Conservation (phyloP, 2,113 vertebrate genomes). For the Progne subis region DNA sequence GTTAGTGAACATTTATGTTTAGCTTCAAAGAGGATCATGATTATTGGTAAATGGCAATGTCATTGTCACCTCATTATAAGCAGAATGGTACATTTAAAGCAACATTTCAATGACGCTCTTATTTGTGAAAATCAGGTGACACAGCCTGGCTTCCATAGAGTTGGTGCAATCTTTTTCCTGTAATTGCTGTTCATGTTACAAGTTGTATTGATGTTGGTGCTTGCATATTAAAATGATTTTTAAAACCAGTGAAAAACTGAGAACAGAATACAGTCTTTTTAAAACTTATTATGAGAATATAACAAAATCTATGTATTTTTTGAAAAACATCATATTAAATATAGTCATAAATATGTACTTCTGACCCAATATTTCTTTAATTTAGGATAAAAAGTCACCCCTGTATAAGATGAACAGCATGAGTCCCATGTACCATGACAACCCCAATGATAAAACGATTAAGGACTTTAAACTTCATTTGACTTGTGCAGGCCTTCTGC, state of each 20-base stretch:
- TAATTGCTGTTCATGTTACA: background rate
- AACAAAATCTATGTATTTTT: background rate
- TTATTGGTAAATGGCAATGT: background rate
- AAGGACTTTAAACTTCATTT: slow-evolving; percentile 33
- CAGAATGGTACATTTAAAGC: background rate
- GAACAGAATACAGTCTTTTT: background rate
- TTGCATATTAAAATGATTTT: background rate
- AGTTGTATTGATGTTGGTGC: background rate
- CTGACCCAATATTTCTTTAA: background rate
- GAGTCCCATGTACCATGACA: background rate
- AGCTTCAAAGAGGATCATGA: background rate
- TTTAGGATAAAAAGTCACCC: background rate
- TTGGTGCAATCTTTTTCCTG: background rate
- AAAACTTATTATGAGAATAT: background rate
- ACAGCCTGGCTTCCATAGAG: background rate
- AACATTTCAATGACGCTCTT: background rate
- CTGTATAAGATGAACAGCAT: background rate
- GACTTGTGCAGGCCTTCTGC: background rate
- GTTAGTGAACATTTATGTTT: background rate
- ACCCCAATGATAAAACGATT: background rate
- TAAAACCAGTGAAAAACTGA: background rate
- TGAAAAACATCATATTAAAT: background rate
- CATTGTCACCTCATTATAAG: background rate
- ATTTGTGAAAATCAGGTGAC: background rate
- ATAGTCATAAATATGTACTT: background rate